Percentiles rank a stretch among this genome's conserved stretches.
These are phyloP conservation scores for Megaptera novaeangliae DNA, from an alignment of 2,113 vertebrate genomes.

Conservation along the genomic window DNA sequence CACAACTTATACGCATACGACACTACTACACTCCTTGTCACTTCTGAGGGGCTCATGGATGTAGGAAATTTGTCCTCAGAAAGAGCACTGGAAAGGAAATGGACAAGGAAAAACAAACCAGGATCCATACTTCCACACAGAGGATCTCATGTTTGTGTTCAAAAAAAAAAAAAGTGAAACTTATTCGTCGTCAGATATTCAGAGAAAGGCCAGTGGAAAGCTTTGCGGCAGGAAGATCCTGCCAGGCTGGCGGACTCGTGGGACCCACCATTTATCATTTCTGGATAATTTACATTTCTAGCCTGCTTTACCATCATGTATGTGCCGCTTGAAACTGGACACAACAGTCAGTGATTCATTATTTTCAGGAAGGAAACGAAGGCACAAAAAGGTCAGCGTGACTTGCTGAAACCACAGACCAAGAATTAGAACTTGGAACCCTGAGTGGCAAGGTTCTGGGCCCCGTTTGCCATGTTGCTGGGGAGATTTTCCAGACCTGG, in stretches of 20 bases:
- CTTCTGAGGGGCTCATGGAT: neutral
- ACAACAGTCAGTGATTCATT: fast-evolving
- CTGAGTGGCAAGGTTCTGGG: no score
- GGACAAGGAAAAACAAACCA: neutral
- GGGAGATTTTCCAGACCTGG: no score
- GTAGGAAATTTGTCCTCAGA: neutral
- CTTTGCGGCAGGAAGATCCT: neutral
- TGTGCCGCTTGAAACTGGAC: neutral
- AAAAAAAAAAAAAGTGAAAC: neutral
- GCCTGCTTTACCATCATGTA: neutral
- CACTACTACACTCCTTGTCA: fast-evolving
- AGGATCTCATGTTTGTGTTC: neutral
- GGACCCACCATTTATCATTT: neutral
- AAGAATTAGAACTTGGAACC: neutral
- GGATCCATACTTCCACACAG: neutral
- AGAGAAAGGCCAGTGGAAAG: neutral
- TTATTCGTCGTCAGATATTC: neutral
- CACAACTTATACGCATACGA: fast-evolving
- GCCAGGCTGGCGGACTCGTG: fast-evolving
- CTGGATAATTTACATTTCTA: neutral
- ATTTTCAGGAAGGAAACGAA: neutral
- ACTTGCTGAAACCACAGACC: neutral
- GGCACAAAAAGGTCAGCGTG: neutral
- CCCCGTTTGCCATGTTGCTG: fast-evolving
- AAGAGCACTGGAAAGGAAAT: neutral